Evolutionary conservation across 2,797 vertebrate species (phyloP).

Genomic region (Eulemur coronatus): DNA sequence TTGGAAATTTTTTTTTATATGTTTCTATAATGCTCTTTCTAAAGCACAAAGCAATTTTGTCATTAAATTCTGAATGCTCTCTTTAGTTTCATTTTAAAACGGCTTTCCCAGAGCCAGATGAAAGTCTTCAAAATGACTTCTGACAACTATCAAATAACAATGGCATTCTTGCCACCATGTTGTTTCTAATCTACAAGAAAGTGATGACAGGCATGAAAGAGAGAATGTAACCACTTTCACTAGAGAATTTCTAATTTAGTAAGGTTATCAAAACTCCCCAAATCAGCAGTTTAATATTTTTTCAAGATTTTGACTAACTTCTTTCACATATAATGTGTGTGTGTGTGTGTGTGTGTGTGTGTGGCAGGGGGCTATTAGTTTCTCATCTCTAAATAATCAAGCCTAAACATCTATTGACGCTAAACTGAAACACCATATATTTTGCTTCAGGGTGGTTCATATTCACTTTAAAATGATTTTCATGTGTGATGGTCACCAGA

Average conservation of each 20-base stretch:
- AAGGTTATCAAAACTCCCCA: background rate
- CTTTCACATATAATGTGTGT: background rate
- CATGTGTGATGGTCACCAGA: background rate
- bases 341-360: background rate
- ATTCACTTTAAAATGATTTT: conserved; percentile 2
- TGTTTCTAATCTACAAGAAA: conserved; percentile 37
- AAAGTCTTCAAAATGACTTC: conserved; percentile 55
- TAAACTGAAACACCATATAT: background rate
- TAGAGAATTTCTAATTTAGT: background rate
- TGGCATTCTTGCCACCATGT: conserved; percentile 12
- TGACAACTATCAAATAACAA: conserved; percentile 17
- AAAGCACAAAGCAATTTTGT: conserved; percentile 42
- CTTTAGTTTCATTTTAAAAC: conserved; percentile 54
- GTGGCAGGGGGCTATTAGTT: background rate
- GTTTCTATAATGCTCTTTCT: conserved; percentile 56
- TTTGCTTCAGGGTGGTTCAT: background rate
- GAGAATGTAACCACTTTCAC: background rate
- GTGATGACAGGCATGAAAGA: conserved; percentile 25
- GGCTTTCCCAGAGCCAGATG: conserved; percentile 18
- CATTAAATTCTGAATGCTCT: conserved; percentile 42
- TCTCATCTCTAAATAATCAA: background rate
- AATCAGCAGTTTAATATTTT: background rate
- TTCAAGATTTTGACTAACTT: background rate
- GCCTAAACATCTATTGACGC: background rate
- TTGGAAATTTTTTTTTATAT: conserved; percentile 20